Evolutionary conservation across 2,888 invertebrate genomes (phyloP), one percentile per base, ranked within the genome.

Genomic region (Oasisia sp.): DNA sequence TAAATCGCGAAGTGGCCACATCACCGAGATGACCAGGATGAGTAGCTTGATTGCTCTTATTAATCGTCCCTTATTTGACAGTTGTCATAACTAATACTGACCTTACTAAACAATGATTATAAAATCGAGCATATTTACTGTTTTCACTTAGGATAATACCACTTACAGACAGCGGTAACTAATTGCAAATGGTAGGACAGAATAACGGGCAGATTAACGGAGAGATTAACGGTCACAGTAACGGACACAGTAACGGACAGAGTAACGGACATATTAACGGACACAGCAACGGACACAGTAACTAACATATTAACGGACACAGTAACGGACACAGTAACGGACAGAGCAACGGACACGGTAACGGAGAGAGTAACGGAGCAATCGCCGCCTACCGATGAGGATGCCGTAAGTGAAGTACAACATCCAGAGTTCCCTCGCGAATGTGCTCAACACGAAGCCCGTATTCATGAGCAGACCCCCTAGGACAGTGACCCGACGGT

Each of bases 351-450:
- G 38, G 1, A 38, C 38, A 38, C 2, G 4, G 38, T 38, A 38
- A 38, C 38, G 1, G 50, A 14, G 12, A 50, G 12, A 50, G 9
- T 50, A 50, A 50, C 9, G 4, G 0, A 27, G 0, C n/a, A 19
- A 19, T 19, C 74, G 14, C 74, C n/a, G 27, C 74, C 74, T 74
- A 12, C 96, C 96, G 45, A 95, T 94, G 38, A 95, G 92, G 32
- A 96, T 93, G 45, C 96, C 95, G 92, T 95, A 96, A 3, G 95
- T 94, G 19, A 96, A 92, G 92, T 95, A 96, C 45, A 96, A 93
- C 93, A 94, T 94, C 44, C 94, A 94, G 74, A 95, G 94, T 32
- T 95, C 94, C 32, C 93, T 94, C 27, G 94, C 94, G 93, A 95
- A 95, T 38, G 94, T 94, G 93, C 95, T 95, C 27, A 94, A 89